phyloP scores from a whole-genome alignment of 2,113 vertebrate species.

The Nasalis larvatus region DNA sequence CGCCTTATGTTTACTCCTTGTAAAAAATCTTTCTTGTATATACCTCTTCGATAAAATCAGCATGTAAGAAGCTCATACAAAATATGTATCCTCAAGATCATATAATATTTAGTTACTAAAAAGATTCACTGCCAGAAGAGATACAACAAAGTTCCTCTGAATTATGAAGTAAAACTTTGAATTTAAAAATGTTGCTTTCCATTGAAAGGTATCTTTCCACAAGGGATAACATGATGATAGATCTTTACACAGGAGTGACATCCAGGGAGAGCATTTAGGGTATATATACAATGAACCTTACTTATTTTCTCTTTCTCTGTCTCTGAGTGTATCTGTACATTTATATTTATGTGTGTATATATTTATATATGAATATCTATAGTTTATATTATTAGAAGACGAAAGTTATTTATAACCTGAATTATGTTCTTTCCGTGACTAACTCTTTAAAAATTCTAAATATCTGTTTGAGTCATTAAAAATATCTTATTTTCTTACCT shows the following conservation, averaged over 20 bases:
- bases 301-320: conserved; percentile 14
- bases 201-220: conserved; percentile 28
- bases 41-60: conserved; percentile 78
- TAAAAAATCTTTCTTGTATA: conserved; percentile 78
- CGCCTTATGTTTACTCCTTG: conserved; percentile 73
- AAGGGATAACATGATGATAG: conserved; percentile 60
- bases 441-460: conserved; percentile 3
- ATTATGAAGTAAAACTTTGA: conserved; percentile 77
- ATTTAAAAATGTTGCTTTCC: conserved; percentile 78
- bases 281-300: conserved; percentile 24
- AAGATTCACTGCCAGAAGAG: conserved; percentile 79
- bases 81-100: conserved; percentile 76
- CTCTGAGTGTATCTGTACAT: neutral
- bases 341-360: neutral
- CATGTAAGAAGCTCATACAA: conserved; percentile 68
- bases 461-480: conserved; percentile 35
- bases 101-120: conserved; percentile 80
- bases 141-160: conserved; percentile 76
- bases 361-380: neutral
- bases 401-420: neutral
- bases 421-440: neutral
- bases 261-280: neutral
- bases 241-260: conserved; percentile 62
- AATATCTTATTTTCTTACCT: conserved; percentile 41
- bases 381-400: neutral